Percentiles rank a stretch among this genome's conserved stretches.
Conservation (phyloP, 1,140 invertebrate genomes). For the Sitobion miscanthi region DNA sequence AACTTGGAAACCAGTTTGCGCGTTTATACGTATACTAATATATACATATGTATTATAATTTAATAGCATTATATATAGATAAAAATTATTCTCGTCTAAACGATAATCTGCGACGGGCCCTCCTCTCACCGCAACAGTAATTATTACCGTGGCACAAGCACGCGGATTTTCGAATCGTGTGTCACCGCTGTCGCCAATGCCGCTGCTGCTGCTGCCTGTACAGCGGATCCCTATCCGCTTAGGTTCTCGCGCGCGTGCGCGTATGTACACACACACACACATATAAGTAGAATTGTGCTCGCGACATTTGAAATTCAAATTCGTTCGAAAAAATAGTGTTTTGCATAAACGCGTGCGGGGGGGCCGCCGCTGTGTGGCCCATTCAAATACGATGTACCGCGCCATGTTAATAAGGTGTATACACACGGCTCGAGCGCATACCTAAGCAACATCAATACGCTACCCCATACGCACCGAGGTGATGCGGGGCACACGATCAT, state of each 20-base stretch:
- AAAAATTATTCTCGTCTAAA: conserved; percentile 14
- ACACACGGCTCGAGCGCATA: not conserved
- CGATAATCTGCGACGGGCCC: not conserved
- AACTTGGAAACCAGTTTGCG: conserved; percentile 41
- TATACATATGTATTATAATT: not conserved
- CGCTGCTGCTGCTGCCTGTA: not conserved
- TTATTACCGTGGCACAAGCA: not conserved
- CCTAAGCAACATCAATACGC: not conserved
- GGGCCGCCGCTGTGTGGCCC: not conserved
- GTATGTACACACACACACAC: not conserved
- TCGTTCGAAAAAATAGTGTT: conserved; percentile 20
- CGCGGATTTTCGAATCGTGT: conserved; percentile 23
- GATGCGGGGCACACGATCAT: conserved; percentile 12
- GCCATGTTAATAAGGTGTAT: conserved; percentile 19
- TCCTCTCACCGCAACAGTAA: not conserved
- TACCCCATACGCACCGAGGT: not conserved
- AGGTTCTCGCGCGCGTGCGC: not conserved
- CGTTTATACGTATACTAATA: not conserved
- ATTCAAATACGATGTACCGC: not conserved
- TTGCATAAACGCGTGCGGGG: conserved; percentile 45
- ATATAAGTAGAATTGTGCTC: not conserved
- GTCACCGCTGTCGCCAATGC: not conserved
- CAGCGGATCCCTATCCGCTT: not conserved
- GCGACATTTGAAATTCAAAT: conserved; percentile 47
- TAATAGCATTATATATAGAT: conserved; percentile 7